Percentiles rank a stretch among this genome's conserved stretches.
Evolutionary conservation across 1,140 invertebrate genomes (phyloP).

Genomic region (Chelonus insularis): DNA sequence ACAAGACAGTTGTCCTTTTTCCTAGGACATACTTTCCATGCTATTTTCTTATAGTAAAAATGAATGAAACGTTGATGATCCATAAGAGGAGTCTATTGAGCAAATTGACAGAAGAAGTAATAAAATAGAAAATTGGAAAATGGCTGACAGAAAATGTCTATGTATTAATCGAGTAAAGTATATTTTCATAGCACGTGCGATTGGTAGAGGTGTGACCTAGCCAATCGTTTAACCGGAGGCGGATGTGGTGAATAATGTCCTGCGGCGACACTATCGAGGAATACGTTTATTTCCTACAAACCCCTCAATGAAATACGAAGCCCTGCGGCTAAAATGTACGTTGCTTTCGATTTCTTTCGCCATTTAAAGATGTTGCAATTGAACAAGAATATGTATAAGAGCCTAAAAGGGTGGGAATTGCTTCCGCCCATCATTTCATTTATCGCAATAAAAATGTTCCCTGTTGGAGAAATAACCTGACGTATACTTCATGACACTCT

Average conservation of each 20-base stretch:
- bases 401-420: conserved; percentile 1
- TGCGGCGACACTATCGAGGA: conserved; percentile 9
- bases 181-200: background rate
- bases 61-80: too few species aligned
- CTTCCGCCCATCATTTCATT: conserved; percentile 2
- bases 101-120: too few species aligned
- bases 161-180: background rate
- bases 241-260: conserved; percentile 13
- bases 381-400: background rate
- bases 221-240: conserved; percentile 18
- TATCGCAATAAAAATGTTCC: too few species aligned
- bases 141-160: background rate
- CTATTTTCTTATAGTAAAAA: too few species aligned
- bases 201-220: conserved; percentile 8
- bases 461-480: background rate
- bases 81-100: too few species aligned
- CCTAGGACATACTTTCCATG: too few species aligned
- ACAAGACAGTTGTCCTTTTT: too few species aligned
- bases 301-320: conserved; percentile 9
- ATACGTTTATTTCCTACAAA: background rate
- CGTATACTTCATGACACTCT: background rate
- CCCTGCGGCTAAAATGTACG: background rate
- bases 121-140: too few species aligned
- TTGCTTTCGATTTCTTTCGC: background rate
- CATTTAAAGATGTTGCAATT: background rate